Percentiles rank a stretch among this genome's conserved stretches.
phyloP scores from a whole-genome alignment of 2,113 vertebrate species.

The Chaetodon trifascialis region DNA sequence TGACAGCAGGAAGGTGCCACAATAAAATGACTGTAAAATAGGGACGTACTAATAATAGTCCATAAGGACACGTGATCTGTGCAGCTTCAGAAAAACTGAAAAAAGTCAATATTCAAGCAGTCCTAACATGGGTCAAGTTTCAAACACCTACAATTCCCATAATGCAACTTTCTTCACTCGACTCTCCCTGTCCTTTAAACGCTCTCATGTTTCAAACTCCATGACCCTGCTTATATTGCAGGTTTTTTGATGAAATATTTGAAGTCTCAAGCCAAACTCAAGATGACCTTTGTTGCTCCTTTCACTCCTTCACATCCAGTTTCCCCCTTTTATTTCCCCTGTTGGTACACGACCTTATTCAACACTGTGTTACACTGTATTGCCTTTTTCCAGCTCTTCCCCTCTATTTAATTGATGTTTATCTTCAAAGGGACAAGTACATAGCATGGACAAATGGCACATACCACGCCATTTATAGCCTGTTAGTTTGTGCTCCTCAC shows the following conservation, averaged over 20 bases:
- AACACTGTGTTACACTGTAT: neutral
- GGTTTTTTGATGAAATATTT: neutral
- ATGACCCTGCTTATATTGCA: neutral
- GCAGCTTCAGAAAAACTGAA: neutral
- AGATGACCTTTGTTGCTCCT: neutral
- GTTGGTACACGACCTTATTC: neutral
- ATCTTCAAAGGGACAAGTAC: neutral
- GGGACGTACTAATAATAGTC: neutral
- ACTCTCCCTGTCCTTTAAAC: neutral
- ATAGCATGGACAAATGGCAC: neutral
- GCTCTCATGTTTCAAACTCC: neutral
- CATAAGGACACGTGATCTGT: neutral
- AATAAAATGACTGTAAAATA: neutral
- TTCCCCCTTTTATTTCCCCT: neutral
- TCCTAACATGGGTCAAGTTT: neutral
- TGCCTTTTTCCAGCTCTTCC: neutral
- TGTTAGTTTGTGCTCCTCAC: neutral
- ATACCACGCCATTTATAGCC: neutral
- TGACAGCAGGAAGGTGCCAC: neutral
- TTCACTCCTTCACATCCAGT: slow-evolving; percentile 2
- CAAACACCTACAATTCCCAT: neutral
- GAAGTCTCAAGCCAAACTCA: neutral
- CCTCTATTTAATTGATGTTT: slow-evolving; percentile 1
- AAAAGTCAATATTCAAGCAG: too few species aligned
- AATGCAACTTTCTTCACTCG: neutral